Conservation (phyloP, 2,797 vertebrate genomes). For the Euthynnus affinis region DNA sequence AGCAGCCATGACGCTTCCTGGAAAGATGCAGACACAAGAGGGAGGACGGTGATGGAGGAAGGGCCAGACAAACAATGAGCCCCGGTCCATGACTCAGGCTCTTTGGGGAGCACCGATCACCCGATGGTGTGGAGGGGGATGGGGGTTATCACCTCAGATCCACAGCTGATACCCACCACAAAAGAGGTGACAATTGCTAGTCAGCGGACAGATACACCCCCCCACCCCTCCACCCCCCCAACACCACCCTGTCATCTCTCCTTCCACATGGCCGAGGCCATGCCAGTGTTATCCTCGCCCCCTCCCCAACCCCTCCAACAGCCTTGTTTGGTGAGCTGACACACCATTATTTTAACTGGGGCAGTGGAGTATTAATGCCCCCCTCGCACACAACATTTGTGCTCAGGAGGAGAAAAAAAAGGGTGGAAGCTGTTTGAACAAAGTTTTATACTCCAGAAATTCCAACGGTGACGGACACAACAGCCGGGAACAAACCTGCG, state of each 20-base stretch:
- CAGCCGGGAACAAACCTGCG: not conserved
- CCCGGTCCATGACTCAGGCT: slow-evolving; percentile 65
- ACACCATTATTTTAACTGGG: slow-evolving; percentile 5
- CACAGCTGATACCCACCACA: slow-evolving; percentile 82
- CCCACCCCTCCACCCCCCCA: slow-evolving; percentile 48
- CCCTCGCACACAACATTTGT: not conserved
- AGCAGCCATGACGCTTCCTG: slow-evolving; percentile 27
- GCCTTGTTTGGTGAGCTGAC: slow-evolving; percentile 1
- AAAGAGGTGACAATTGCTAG: slow-evolving; percentile 72
- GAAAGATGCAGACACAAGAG: slow-evolving; percentile 42
- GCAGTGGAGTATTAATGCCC: not conserved
- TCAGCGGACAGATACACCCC: slow-evolving; percentile 61
- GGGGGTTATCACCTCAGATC: slow-evolving; percentile 69
- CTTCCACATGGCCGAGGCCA: slow-evolving; percentile 71
- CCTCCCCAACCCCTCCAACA: slow-evolving; percentile 66
- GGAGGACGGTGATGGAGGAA: slow-evolving; percentile 40
- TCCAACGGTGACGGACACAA: no score
- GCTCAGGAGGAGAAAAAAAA: not conserved
- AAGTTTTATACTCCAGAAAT: not conserved
- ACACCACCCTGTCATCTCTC: slow-evolving; percentile 80
- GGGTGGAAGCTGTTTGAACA: not conserved
- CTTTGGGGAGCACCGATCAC: slow-evolving; percentile 66
- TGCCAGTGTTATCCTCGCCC: slow-evolving; percentile 14
- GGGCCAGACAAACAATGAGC: slow-evolving; percentile 57
- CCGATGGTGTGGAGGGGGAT: slow-evolving; percentile 12